Evolutionary conservation across 2,888 invertebrate genomes (phyloP), one percentile per base, ranked within the genome.

Genomic region (Bedellia somnulentella): DNA sequence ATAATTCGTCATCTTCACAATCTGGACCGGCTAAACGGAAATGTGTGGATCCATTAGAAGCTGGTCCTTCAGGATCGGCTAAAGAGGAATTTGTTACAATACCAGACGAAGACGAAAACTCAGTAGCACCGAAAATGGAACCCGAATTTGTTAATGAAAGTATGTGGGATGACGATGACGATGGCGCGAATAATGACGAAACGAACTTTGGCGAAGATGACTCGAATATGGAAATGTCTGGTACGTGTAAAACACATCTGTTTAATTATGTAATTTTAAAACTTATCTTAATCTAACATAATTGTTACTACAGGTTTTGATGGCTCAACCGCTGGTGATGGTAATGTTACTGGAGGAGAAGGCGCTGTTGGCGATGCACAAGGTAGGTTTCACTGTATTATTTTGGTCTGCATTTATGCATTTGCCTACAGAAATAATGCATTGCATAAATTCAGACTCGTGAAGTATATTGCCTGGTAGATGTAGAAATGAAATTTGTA

Each of bases 71-170:
- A 11, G 80, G 76, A 52, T 78, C 60, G 15, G 71, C 68, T 27
- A 80, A 77, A 56, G 75, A 76, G 23, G 75, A 76, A 52, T 77
- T 71, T 39, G 75, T 77, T 2, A 77, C 76, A 46, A 77, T 76
- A 61, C 73, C 75, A 0, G 76, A 76, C 39, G 75, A 75, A 47
- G 75, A 77, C 38, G 76, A 77, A 57, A 77, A 78, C 39, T 77
- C 80, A 36, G 75, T 82, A 39, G 81, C 82, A 46, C 82, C 82
- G 15, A 82, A 82, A 79, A 80, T 82, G 57, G 82, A 82, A 76
- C 83, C 82, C 1, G 82, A 82, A 60, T 82, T 82, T 57, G 73
- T 79, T 24, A 82, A 82, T 37, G 82, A 82, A 51, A 71, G 78
- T 38, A 64, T 76, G 67, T 77, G 77, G 75, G 78, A 78, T 37